Evolutionary conservation across 1,140 invertebrate genomes (phyloP), one percentile per base, ranked within the genome.

Genomic region (Lamellibrachia luymesi): DNA sequence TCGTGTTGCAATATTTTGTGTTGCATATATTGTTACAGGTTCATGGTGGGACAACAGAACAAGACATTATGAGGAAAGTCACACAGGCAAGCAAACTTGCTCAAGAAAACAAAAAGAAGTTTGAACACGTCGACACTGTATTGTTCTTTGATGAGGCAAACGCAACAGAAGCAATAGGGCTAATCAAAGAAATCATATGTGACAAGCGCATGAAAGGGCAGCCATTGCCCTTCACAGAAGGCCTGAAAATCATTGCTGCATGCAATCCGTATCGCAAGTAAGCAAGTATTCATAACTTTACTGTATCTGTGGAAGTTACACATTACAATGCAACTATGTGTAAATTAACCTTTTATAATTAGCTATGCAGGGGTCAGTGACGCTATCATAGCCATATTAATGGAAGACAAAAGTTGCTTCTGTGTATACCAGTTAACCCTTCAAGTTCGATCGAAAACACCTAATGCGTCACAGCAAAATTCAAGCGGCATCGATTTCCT

Each of bases 101-200:
- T 27, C 89, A 92, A n/a, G 50, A 93, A 92, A 96, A 95, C 93
- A 64, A 91, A 7, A 91, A 93, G 27, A 92, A 92, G 8, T 94
- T 94, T 64, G 92, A 93, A 10, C 92, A 94, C 50, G 94, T 96
- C 25, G 94, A 95, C 92, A 96, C 95, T 51, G 95, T 96, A 4
- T 91, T 96, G 90, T 96, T 96, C 94, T 96, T 96, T 94, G 96
- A 96, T 94, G 96, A 96, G 93, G 95, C 95, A 17, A 96, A 96
- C 94, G 96, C 96, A 50, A 96, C 96, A 64, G 50, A 95, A 91
- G 94, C 95, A 17, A 95, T 96, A 64, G 95, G 95, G 89, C 90
- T 96, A 17, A 95, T 96, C 91, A 96, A 96, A 93, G 95, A 96
- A 92, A 95, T 96, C 51, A 95, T 96, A 94, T 96, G 96, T 94